Evolutionary conservation across 2,797 vertebrate species (phyloP).

Genomic region (Diceros bicornis): DNA sequence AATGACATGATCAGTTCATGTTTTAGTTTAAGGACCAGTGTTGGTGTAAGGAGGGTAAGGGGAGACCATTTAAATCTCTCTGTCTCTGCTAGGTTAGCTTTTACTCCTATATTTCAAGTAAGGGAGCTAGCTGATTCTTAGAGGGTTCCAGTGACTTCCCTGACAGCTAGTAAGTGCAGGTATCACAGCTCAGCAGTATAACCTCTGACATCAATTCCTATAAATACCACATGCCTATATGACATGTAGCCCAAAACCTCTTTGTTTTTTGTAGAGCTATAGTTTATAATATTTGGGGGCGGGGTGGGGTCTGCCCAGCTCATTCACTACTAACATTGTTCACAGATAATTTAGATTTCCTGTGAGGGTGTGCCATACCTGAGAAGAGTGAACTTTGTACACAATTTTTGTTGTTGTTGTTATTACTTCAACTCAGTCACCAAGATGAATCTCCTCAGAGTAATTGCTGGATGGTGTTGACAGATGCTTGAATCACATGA

Average conservation of each 20-base stretch:
- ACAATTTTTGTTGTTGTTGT: neutral
- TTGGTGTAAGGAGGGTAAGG: neutral
- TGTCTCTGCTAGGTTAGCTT: neutral
- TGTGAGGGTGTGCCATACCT: neutral
- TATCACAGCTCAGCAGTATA: neutral
- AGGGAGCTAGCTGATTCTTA: neutral
- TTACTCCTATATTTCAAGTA: constrained; percentile 19
- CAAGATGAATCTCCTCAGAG: neutral
- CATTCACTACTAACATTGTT: neutral
- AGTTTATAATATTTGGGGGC: neutral
- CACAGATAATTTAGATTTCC: neutral
- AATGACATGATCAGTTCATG: neutral
- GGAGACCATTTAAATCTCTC: neutral
- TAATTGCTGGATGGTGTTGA: constrained; percentile 12
- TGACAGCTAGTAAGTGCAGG: neutral
- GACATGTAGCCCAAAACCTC: neutral
- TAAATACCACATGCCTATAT: neutral
- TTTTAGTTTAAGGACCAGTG: neutral
- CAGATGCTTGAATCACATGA: neutral
- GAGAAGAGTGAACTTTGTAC: constrained; percentile 24
- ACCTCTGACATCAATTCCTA: neutral
- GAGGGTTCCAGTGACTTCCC: neutral
- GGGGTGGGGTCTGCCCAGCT: neutral
- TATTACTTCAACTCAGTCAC: neutral
- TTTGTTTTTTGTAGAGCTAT: neutral